A percentile compares a stretch with the other conserved stretches of the same genome.
These are phyloP conservation scores for Daboia siamensis DNA, from an alignment of 2,113 vertebrate genomes.

Conservation along the genomic window DNA sequence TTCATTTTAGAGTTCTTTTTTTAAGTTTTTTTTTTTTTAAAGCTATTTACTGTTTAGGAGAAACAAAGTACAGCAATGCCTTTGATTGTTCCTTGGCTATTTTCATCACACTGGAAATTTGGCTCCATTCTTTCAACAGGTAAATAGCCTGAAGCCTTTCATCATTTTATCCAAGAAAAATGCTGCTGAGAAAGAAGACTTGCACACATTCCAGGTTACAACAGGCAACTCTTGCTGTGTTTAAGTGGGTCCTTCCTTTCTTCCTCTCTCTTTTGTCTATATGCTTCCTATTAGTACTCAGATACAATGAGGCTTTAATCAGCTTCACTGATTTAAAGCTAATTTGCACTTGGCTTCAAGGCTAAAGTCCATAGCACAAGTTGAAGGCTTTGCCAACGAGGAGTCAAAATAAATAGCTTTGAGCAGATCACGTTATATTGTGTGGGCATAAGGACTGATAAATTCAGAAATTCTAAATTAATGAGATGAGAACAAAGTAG, in stretches of 20 bases:
- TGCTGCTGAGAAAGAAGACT: conserved; percentile 73
- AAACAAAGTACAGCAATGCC: conserved; percentile 75
- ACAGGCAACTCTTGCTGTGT: conserved; percentile 73
- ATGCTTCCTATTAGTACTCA: conserved; percentile 64
- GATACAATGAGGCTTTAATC: conserved; percentile 80
- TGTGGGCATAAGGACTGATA: conserved; percentile 61
- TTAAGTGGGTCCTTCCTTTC: conserved; percentile 68
- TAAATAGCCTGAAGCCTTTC: conserved; percentile 77
- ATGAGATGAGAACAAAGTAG: conserved; percentile 62
- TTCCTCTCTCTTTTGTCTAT: background rate
- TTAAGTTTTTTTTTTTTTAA: background rate
- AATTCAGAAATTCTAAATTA: conserved; percentile 68
- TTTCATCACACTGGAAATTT: conserved; percentile 75
- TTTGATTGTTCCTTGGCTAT: conserved; percentile 82
- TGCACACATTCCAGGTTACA: conserved; percentile 73
- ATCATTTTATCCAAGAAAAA: conserved; percentile 67
- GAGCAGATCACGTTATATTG: conserved; percentile 72
- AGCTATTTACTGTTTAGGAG: conserved; percentile 65
- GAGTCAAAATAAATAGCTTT: conserved; percentile 71
- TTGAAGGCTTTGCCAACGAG: conserved; percentile 76
- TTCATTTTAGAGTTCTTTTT: conserved; percentile 1
- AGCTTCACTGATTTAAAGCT: conserved; percentile 84
- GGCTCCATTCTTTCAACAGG: conserved; percentile 77
- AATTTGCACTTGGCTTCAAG: conserved; percentile 83
- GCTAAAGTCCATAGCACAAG: conserved; percentile 75